These are phyloP conservation scores for Gavia stellata DNA, from an alignment of 2,113 vertebrate genomes.

Conservation along the genomic window DNA sequence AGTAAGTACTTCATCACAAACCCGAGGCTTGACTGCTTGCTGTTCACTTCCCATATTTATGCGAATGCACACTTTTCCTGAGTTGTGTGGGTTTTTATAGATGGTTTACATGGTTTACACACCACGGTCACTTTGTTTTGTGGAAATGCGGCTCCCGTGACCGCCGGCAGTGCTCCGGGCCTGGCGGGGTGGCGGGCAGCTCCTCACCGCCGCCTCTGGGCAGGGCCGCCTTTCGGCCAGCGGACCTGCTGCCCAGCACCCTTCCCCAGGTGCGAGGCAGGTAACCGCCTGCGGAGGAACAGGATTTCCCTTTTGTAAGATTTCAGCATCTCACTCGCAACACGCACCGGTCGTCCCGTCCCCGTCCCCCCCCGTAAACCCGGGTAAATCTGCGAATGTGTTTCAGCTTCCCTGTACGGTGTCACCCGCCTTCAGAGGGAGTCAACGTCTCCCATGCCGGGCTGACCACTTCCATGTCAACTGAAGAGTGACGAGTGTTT, in stretches of 20 bases:
- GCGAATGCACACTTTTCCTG: too few relatives aligned
- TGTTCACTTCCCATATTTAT: neutral
- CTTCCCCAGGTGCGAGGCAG: too few relatives aligned
- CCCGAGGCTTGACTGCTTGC: neutral
- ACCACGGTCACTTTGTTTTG: rapidly evolving
- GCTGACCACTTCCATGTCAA: neutral
- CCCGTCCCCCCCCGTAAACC: neutral
- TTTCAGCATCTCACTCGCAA: neutral
- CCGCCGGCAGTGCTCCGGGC: rapidly evolving
- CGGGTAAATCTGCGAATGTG: neutral
- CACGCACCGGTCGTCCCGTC: too few relatives aligned
- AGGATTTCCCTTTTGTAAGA: neutral
- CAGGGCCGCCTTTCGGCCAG: rapidly evolving
- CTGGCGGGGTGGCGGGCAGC: neutral
- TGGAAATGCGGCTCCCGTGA: rapidly evolving
- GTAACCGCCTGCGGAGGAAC: neutral
- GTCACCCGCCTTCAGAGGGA: neutral
- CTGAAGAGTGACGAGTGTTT: too few relatives aligned
- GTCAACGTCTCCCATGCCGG: neutral
- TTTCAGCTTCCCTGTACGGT: too few relatives aligned
- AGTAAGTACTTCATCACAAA: neutral
- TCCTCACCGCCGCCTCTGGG: neutral
- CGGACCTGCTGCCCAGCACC: too few relatives aligned
- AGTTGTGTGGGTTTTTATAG: neutral
- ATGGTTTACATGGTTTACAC: neutral